Conservation (phyloP, 2,113 vertebrate species). For the Anthoscopus minutus region DNA sequence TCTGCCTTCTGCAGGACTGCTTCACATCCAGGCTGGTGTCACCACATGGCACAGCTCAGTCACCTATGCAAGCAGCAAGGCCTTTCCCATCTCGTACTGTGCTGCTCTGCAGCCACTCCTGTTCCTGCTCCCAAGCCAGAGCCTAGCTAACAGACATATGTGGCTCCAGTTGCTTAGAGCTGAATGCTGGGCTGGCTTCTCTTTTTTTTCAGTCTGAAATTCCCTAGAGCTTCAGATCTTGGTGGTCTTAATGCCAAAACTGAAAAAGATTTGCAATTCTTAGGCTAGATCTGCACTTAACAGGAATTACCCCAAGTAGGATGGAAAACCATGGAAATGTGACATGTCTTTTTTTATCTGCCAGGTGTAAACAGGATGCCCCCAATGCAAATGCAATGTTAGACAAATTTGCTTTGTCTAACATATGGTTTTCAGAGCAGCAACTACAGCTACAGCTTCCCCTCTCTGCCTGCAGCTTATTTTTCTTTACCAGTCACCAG, state of each 20-base stretch:
- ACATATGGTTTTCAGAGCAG: not conserved
- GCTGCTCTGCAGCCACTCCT: not conserved
- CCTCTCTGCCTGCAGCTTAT: not conserved
- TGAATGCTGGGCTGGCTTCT: not conserved
- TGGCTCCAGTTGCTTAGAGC: not conserved
- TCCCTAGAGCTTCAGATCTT: not conserved
- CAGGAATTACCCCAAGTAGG: not conserved
- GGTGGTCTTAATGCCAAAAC: not conserved
- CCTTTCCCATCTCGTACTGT: fast-evolving
- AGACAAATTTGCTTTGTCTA: not conserved
- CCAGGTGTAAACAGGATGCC: not conserved
- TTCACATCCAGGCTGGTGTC: not conserved
- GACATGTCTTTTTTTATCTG: not conserved
- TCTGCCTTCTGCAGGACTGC: not conserved
- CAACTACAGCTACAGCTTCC: not conserved
- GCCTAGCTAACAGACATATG: not conserved
- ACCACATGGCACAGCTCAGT: not conserved
- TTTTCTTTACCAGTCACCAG: not conserved
- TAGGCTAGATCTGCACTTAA: not conserved
- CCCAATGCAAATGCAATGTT: not conserved
- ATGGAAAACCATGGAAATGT: not conserved
- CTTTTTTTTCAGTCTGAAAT: not conserved
- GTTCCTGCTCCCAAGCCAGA: not conserved
- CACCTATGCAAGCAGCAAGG: not conserved
- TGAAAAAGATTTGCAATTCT: not conserved